phyloP scores from a whole-genome alignment of 2,113 vertebrate species.

The human region DNA sequence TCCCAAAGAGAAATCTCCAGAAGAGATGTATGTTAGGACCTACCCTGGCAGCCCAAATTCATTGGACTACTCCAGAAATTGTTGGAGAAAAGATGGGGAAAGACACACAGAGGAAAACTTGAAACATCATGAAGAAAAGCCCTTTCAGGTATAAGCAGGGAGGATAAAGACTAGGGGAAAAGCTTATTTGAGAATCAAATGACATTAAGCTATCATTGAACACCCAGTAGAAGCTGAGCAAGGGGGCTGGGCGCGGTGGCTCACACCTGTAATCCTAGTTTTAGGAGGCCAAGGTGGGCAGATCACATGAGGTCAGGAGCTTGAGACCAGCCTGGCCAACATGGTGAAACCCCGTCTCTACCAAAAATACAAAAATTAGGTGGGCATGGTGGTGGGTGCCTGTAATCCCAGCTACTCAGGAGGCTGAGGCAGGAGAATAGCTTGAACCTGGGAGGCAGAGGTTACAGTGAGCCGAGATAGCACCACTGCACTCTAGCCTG shows the following conservation, averaged over 20 bases:
- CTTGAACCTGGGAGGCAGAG: too few relatives aligned
- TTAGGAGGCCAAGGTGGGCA: not conserved
- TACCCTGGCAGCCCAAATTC: not conserved
- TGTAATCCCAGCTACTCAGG: too few relatives aligned
- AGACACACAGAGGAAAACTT: not conserved
- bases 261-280: not conserved
- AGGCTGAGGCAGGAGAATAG: too few relatives aligned
- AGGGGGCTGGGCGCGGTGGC: fast-evolving
- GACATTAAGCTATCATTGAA: not conserved
- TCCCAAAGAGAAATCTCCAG: not conserved
- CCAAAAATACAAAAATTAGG: too few relatives aligned
- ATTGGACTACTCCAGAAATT: not conserved
- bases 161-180: not conserved
- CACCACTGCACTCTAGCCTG: too few relatives aligned
- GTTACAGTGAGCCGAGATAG: too few relatives aligned
- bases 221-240: not conserved
- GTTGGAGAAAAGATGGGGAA: not conserved
- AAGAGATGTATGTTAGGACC: not conserved
- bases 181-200: not conserved
- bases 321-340: too few relatives aligned
- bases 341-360: too few relatives aligned
- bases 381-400: too few relatives aligned
- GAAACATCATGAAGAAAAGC: not conserved
- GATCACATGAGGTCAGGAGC: too few relatives aligned
- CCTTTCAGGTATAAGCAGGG: not conserved